Conservation (phyloP, 2,113 vertebrate species). For the Syngnathus scovelli region DNA sequence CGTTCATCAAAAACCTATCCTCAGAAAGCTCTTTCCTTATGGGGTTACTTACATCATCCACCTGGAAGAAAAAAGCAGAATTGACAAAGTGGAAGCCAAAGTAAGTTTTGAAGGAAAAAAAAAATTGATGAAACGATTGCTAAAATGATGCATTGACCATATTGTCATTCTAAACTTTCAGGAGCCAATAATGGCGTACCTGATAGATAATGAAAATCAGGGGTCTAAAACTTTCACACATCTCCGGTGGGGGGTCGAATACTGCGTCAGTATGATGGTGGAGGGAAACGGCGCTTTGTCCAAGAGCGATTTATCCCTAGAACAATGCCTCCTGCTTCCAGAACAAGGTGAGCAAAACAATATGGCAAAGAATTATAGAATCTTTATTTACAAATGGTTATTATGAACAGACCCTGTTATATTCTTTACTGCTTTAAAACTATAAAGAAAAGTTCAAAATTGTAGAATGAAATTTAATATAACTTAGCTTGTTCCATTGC, state of each 20-base stretch:
- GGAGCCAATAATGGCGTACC: conserved; percentile 29
- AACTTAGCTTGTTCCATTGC: background rate
- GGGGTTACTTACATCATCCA: conserved; percentile 53
- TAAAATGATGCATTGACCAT: background rate
- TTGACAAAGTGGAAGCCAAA: conserved; percentile 41
- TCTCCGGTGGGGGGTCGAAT: conserved; percentile 46
- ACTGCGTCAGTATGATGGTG: conserved; percentile 60
- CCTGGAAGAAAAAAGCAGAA: conserved; percentile 40
- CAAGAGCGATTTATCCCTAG: conserved; percentile 23
- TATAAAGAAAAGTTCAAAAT: background rate
- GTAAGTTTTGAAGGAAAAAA: background rate
- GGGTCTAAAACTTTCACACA: conserved; percentile 33
- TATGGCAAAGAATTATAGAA: background rate
- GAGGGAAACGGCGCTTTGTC: background rate
- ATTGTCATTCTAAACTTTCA: conserved; percentile 10
- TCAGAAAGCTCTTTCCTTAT: conserved; percentile 43
- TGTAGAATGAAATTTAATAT: background rate
- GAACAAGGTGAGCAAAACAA: conserved; percentile 49
- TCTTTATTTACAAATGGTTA: background rate
- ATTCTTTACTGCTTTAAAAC: background rate
- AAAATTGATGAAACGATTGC: background rate
- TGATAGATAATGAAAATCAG: conserved; percentile 12
- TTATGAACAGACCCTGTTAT: background rate
- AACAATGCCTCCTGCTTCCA: conserved; percentile 56
- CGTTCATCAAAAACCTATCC: conserved; percentile 51